phyloP scores from a whole-genome alignment of 2,797 vertebrate species.

The Eurystomus glaucurus region DNA sequence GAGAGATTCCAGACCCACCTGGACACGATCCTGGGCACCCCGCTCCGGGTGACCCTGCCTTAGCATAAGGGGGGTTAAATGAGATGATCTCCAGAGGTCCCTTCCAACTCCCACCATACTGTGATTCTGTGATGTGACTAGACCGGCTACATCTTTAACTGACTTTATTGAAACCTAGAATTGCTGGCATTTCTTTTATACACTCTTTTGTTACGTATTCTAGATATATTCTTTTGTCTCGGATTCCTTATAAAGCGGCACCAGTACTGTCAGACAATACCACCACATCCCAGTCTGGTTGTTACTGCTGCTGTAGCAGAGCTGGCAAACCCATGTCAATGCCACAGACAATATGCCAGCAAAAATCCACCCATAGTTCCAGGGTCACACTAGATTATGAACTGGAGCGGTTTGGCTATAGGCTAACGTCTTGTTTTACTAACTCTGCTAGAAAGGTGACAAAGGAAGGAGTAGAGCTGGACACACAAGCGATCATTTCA shows the following conservation, averaged over 20 bases:
- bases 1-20: not conserved
- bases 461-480: not conserved
- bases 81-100: not conserved
- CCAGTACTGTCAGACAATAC: not conserved
- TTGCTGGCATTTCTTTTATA: not conserved
- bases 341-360: rapidly evolving
- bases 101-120: not conserved
- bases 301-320: not conserved
- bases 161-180: not conserved
- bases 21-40: not conserved
- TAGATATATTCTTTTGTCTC: not conserved
- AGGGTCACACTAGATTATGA: not conserved
- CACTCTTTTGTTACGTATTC: not conserved
- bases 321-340: not conserved
- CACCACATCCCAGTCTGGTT: not conserved
- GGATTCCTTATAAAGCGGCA: not conserved
- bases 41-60: not conserved
- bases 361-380: not conserved
- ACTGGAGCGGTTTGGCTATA: not conserved
- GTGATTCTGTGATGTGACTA: not conserved
- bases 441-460: not conserved
- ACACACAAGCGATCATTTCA: not conserved
- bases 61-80: not conserved
- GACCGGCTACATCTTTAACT: not conserved
- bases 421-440: not conserved